Percentiles rank a stretch among this genome's conserved stretches.
Conservation (phyloP, 2,113 vertebrate species). For the Apistogramma diplotaenia region DNA sequence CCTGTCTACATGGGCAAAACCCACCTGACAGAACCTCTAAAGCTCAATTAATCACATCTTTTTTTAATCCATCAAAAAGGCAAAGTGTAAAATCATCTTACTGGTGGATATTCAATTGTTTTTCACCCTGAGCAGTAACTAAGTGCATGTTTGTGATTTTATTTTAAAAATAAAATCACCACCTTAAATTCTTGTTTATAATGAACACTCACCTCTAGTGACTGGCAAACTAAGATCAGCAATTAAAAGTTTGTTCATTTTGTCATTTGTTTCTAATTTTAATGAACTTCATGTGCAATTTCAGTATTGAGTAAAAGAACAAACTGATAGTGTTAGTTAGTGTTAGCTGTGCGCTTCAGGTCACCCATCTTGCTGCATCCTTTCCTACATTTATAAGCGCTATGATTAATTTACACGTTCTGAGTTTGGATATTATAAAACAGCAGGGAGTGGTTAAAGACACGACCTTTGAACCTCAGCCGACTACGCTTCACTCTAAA, state of each 20-base stretch:
- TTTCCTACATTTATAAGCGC: neutral
- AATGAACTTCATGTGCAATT: neutral
- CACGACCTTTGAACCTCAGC: neutral
- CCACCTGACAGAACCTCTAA: no score
- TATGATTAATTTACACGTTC: neutral
- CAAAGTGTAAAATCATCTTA: no score
- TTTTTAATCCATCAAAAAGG: no score
- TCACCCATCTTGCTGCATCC: neutral
- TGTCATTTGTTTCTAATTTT: neutral
- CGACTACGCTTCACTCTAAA: neutral
- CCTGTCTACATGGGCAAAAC: no score
- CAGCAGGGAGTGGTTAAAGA: neutral
- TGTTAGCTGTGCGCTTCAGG: neutral
- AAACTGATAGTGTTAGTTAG: accelerated
- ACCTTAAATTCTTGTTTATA: no score
- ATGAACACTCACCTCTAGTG: no score
- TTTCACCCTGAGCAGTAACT: no score
- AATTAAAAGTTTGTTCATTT: neutral
- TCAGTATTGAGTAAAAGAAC: neutral
- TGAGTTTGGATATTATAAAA: neutral
- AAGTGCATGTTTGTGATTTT: no score
- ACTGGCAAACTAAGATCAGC: neutral
- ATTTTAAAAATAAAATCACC: no score
- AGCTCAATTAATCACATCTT: no score
- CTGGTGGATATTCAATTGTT: no score